These are phyloP conservation scores for Drosophila lowei DNA, from an alignment of 1,140 invertebrate genomes.

Conservation along the genomic window DNA sequence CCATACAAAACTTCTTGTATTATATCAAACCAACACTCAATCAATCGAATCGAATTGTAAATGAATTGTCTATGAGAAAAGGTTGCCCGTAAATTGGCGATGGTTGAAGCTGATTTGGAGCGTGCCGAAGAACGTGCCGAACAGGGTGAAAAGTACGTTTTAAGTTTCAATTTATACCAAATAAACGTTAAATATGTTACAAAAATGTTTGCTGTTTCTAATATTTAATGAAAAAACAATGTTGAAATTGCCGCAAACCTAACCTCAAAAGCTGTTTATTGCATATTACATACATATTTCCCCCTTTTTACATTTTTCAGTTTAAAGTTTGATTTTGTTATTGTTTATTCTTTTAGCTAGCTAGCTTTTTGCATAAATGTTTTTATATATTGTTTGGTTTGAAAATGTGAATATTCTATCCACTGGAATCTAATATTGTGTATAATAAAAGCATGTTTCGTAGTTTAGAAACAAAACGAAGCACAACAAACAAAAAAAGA, in stretches of 20 bases:
- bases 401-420: constrained; percentile 75
- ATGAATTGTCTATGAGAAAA: constrained; percentile 84
- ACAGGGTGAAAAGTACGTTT: constrained; percentile 99
- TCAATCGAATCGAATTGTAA: constrained; percentile 50
- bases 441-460: constrained; percentile 56
- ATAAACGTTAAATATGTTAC: constrained; percentile 47
- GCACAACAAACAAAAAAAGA: constrained; percentile 8
- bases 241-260: constrained; percentile 58
- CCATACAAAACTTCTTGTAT: constrained; percentile 32
- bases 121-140: constrained; percentile 99
- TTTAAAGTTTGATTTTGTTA: constrained; percentile 36
- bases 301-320: constrained; percentile 33
- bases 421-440: constrained; percentile 23
- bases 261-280: constrained; percentile 51
- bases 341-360: constrained; percentile 63
- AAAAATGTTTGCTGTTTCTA: constrained; percentile 47
- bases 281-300: constrained; percentile 7
- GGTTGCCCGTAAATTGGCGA: constrained; percentile 99
- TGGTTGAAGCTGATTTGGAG: constrained; percentile 99
- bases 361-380: constrained; percentile 65
- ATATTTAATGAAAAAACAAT: constrained; percentile 32
- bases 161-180: constrained; percentile 31
- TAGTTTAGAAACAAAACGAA: constrained; percentile 58
- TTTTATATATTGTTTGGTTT: constrained; percentile 28
- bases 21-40: constrained; percentile 36